Evolutionary conservation across 1,140 invertebrate genomes (phyloP), one percentile per base, ranked within the genome.

Genomic region (Sycophaga agraensis): DNA sequence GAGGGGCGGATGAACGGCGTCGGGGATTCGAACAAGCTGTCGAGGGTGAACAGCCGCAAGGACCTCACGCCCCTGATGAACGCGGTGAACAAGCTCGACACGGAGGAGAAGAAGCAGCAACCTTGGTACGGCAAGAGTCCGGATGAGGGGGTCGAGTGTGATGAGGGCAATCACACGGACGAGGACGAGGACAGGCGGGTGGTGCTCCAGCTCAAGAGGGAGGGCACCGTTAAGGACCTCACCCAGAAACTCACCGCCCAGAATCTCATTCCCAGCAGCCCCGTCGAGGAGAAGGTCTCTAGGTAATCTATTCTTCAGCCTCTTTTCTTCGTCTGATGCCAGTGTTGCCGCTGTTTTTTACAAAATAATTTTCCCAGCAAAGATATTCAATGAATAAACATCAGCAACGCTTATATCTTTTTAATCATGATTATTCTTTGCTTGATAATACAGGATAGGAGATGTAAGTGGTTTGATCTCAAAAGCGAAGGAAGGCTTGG

Each of bases 401-500:
- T n/a, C n/a, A n/a, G n/a, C n/a, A n/a, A n/a, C n/a, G n/a, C n/a
- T n/a, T n/a, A n/a, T n/a, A n/a, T n/a, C n/a, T n/a, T n/a, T n/a
- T n/a, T n/a, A n/a, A n/a, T n/a, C n/a, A n/a, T n/a, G n/a, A n/a
- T n/a, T n/a, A n/a, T n/a, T n/a, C n/a, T n/a, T n/a, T n/a, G n/a
- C n/a, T n/a, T n/a, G n/a, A 11, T 26, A 24, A 45, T 66, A 59
- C 35, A 81, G 86, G 55, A 87, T 91, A 58, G 90, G 92, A 14
- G 92, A 94, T 68, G 90, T 93, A 85, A 90, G 89, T 62, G 93
- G 93, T 28, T 84, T 97, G 58, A 93, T 97, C 68, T 93, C 89
- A 53, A 94, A 95, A 81, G 93, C 94, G 53, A 97, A 95, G 83
- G 93, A 97, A 81, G 93, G 92, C 71, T 84, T 89, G 69, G 89